Evolutionary conservation across 1,140 invertebrate species (phyloP).

Genomic region (Amyelois transitella): DNA sequence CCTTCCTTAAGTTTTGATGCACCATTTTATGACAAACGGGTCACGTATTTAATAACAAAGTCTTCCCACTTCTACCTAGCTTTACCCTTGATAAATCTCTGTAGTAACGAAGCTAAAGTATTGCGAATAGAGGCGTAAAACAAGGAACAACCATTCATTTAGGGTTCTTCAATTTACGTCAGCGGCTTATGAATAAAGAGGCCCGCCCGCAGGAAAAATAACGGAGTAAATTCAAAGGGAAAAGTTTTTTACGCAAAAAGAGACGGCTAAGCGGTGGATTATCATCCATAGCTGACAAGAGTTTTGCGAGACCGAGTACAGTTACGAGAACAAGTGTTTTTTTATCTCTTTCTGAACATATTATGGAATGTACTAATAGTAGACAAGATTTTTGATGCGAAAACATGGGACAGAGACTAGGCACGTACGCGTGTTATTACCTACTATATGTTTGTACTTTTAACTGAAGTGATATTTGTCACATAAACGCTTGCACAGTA

Average conservation of each 20-base stretch:
- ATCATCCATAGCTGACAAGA: slow-evolving; percentile 54
- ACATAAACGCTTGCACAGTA: no score
- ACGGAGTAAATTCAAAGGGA: slow-evolving; percentile 55
- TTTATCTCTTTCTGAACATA: slow-evolving; percentile 33
- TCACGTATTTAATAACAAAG: background rate
- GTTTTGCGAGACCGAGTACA: slow-evolving; percentile 47
- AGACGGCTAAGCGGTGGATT: slow-evolving; percentile 53
- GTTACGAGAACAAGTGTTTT: slow-evolving; percentile 40
- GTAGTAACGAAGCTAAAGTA: slow-evolving; percentile 59
- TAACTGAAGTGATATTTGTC: no score
- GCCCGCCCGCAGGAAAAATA: slow-evolving; percentile 53
- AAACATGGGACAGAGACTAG: background rate
- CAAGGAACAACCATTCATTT: slow-evolving; percentile 71
- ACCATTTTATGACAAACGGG: no score
- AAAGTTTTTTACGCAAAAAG: slow-evolving; percentile 57
- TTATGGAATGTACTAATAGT: slow-evolving; percentile 15
- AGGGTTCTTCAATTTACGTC: slow-evolving; percentile 63
- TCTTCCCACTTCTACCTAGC: background rate
- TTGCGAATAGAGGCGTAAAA: slow-evolving; percentile 71
- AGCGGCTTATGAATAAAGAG: slow-evolving; percentile 68
- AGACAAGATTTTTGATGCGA: background rate
- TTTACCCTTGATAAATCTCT: slow-evolving; percentile 55
- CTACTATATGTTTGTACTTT: background rate
- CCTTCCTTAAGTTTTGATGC: no score
- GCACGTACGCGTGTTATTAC: background rate